Evolutionary conservation across 2,797 vertebrate species (phyloP), one percentile per base, ranked within the genome.

Genomic region (Phrynocephalus vlangalii): DNA sequence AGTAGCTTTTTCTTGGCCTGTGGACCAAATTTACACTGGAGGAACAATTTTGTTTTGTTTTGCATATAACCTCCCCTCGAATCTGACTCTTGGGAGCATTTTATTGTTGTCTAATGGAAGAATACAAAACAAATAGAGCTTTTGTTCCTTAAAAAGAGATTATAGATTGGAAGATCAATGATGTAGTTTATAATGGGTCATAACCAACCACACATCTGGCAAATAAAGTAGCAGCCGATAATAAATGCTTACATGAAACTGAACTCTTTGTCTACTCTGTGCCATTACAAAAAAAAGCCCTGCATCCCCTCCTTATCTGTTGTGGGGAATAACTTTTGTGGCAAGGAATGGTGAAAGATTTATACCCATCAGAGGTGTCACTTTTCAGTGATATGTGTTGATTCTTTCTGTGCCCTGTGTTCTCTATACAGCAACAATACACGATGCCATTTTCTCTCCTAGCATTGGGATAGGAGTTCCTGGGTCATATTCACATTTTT

Each of bases 221-320:
- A 83, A 68, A 83, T 38, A 72, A 72, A 79, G 20, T 72, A 83
- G 67, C 50, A 79, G 48, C 75, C 20, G 28, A 20, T 38, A 20
- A 83, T 78, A 84, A 84, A 79, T 8, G 56, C n/a, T 79, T 72
- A 84, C 72, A 79, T 26, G 15, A 79, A 80, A 71, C 22, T 72
- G 56, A 83, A 30, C 26, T 2, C 4, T 38, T 6, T 10, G 10
- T 38, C 28, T 90, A 67, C 66, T 68, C 28, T 79, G 24, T 26
- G 16, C 33, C 38, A 7, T 63, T 33, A 56, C 77, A 79, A 79
- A 70, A 44, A 33, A 44, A 86, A 79, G n/a, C 44, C 71, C 11
- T 4, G 50, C 20, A 30, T 52, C 38, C 38, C 6, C 4, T 24
- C 48, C 38, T 20, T 66, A 67, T 68, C 44, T 76, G 6, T 26